Percentiles rank a stretch among this genome's conserved stretches.
Conservation (phyloP, 2,113 vertebrate species). For the Pseudorectes ferrugineus region DNA sequence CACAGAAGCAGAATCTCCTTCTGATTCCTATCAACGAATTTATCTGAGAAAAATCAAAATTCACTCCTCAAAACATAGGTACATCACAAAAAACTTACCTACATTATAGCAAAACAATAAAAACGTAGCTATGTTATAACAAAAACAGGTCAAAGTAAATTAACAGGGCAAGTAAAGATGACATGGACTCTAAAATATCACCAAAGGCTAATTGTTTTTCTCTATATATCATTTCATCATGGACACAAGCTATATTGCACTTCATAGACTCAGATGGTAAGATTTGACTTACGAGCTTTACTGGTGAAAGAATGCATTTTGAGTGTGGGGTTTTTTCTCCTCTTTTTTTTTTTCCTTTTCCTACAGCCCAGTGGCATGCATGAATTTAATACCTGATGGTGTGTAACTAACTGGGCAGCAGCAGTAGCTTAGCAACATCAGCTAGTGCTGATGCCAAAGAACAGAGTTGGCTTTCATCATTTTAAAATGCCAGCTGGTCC, state of each 20-base stretch:
- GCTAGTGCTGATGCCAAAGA: slow-evolving; percentile 8
- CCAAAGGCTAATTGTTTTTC: neutral
- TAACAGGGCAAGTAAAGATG: neutral
- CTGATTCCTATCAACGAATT: neutral
- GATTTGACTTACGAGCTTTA: neutral
- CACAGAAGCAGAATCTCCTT: neutral
- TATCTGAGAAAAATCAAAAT: neutral
- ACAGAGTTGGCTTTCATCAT: neutral
- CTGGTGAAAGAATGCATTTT: neutral
- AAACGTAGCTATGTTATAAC: neutral
- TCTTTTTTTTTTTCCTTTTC: no score
- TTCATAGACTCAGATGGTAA: neutral
- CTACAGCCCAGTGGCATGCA: neutral
- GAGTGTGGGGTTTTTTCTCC: neutral
- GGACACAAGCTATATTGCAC: neutral
- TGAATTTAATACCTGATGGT: slow-evolving; percentile 13
- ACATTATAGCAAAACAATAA: neutral
- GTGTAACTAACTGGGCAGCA: slow-evolving; percentile 37
- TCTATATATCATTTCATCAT: neutral
- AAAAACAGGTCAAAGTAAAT: neutral
- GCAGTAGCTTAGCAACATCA: slow-evolving; percentile 60
- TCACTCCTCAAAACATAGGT: neutral
- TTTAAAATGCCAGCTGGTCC: slow-evolving; percentile 34
- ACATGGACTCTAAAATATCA: neutral
- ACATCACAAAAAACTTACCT: neutral